A percentile compares a stretch with the other conserved stretches of the same genome.
These are phyloP conservation scores for Calonectris borealis DNA, from an alignment of 2,113 vertebrate genomes.

Conservation along the genomic window DNA sequence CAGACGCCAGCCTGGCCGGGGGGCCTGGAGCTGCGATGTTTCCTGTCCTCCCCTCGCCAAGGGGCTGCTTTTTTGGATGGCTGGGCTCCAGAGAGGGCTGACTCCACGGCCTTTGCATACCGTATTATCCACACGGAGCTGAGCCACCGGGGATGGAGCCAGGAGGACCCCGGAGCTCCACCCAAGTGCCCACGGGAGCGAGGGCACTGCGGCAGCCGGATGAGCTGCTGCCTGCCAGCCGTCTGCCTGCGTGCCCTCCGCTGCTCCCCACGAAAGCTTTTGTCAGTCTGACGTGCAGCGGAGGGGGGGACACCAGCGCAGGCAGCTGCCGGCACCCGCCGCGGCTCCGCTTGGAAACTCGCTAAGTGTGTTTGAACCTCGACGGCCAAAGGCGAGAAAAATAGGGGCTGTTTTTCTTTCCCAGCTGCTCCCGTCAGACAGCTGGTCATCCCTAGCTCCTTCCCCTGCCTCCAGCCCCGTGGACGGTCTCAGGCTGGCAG, in stretches of 20 bases:
- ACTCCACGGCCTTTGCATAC: accelerated
- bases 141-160: neutral
- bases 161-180: accelerated
- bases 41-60: accelerated
- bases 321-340: neutral
- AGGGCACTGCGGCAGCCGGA: accelerated
- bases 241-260: accelerated
- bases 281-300: neutral
- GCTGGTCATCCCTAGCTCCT: neutral
- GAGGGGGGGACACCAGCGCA: neutral
- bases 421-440: neutral
- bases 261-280: neutral
- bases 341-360: accelerated
- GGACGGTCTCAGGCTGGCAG: neutral
- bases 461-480: accelerated
- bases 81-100: neutral
- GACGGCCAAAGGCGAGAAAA: neutral
- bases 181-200: neutral
- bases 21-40: neutral
- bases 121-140: neutral
- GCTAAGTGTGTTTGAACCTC: neutral
- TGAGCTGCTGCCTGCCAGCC: neutral
- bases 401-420: neutral
- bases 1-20: accelerated
- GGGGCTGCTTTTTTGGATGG: neutral